A percentile compares a stretch with the other conserved stretches of the same genome.
Conservation (phyloP, 2,113 vertebrate species). For the Saccopteryx leptura region DNA sequence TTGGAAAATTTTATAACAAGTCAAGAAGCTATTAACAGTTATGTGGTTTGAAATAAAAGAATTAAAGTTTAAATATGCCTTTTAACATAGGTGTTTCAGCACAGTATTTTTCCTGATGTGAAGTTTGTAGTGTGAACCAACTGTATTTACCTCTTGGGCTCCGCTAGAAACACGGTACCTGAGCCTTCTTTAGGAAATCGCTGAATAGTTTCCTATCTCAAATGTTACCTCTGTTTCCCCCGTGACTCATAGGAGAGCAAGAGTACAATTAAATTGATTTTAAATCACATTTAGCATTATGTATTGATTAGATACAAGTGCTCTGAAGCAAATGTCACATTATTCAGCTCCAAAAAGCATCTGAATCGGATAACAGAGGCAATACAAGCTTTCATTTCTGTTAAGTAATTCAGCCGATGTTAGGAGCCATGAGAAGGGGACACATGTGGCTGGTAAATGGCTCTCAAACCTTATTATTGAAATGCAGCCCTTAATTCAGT, state of each 20-base stretch:
- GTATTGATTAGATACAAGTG: conserved; percentile 83
- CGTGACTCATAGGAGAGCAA: conserved; percentile 72
- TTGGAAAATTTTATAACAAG: neutral
- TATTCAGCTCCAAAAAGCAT: conserved; percentile 80
- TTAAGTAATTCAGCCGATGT: conserved; percentile 73
- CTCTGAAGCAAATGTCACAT: conserved; percentile 80
- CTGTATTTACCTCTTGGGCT: neutral
- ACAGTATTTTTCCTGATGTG: neutral
- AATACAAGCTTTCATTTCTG: conserved; percentile 77
- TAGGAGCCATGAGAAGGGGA: conserved; percentile 74
- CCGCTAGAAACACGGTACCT: neutral
- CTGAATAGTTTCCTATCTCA: conserved; percentile 74
- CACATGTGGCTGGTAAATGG: conserved; percentile 76
- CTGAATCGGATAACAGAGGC: conserved; percentile 68
- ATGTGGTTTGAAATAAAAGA: conserved; percentile 9
- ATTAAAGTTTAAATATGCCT: neutral
- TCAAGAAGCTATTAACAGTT: conserved; percentile 18
- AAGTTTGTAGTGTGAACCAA: neutral
- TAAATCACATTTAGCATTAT: conserved; percentile 82
- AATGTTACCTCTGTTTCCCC: conserved; percentile 75
- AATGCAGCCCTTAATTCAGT: conserved; percentile 82
- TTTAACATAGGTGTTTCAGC: neutral
- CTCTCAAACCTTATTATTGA: conserved; percentile 83
- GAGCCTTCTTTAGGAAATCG: conserved; percentile 53
- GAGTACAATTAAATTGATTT: conserved; percentile 85